Evolutionary conservation across 2,797 vertebrate species (phyloP).

Genomic region (Pangasius mekongensis): DNA sequence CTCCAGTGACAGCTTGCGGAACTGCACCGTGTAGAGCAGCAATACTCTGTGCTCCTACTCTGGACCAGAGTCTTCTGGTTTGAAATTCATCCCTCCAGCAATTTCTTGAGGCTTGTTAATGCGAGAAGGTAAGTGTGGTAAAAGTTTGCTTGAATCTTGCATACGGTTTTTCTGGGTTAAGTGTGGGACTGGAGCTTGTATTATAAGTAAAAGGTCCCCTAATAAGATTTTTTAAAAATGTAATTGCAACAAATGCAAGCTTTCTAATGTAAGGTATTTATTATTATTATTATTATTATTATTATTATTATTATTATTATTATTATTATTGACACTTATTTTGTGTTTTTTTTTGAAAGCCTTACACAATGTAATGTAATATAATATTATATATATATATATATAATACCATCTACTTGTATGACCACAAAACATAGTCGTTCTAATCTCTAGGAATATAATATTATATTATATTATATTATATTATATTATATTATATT

Average conservation of each 20-base stretch:
- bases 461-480: background rate
- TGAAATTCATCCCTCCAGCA: background rate
- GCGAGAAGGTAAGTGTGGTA: constrained; percentile 27
- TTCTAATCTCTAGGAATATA: background rate
- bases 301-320: background rate
- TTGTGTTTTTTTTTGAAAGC: background rate
- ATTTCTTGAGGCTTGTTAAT: background rate
- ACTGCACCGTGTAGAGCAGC: background rate
- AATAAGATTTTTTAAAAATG: background rate
- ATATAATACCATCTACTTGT: background rate
- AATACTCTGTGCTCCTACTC: background rate
- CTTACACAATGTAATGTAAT: background rate
- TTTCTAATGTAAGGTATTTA: background rate
- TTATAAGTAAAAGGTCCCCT: background rate
- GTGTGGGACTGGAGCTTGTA: background rate
- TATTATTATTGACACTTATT: background rate
- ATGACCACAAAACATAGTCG: background rate
- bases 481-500: background rate
- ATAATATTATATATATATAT: background rate
- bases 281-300: background rate
- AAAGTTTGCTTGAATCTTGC: background rate
- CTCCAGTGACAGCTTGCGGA: constrained; percentile 17
- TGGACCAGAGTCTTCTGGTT: background rate
- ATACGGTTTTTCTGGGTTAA: background rate
- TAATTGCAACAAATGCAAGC: background rate